A percentile compares a stretch with the other conserved stretches of the same genome.
Conservation (phyloP, 2,888 invertebrate genomes). For the Aphrophora alni region DNA sequence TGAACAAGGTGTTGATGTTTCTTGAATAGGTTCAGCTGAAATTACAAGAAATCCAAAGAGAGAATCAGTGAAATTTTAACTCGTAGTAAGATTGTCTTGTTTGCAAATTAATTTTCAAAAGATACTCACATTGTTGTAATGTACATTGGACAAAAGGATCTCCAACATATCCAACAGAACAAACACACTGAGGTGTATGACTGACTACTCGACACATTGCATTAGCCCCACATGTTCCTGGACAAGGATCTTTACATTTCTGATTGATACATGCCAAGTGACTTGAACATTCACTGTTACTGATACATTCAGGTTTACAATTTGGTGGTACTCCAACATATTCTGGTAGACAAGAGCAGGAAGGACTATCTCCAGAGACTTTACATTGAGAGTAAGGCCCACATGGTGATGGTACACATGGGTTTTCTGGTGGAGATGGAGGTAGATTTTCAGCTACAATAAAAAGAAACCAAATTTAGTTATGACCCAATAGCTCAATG, state of each 20-base stretch:
- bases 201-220: constrained; percentile 82
- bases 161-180: constrained; percentile 55
- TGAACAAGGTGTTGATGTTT: constrained; percentile 65
- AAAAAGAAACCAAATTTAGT: no score
- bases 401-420: constrained; percentile 62
- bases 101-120: no score
- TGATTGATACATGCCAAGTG: constrained; percentile 73
- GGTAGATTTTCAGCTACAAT: constrained; percentile 35
- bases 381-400: constrained; percentile 70
- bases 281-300: constrained; percentile 70
- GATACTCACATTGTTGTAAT: constrained; percentile 62
- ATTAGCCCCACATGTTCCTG: constrained; percentile 77
- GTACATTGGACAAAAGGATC: constrained; percentile 54
- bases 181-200: constrained; percentile 68
- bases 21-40: constrained; percentile 42
- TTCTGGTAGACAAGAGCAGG: constrained; percentile 75
- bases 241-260: constrained; percentile 76
- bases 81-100: no score
- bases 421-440: constrained; percentile 57
- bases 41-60: neutral
- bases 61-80: no score
- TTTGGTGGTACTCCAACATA: constrained; percentile 82
- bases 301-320: constrained; percentile 80
- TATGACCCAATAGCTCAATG: no score
- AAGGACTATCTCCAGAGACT: constrained; percentile 65